Evolutionary conservation across 2,888 invertebrate species (phyloP).

Genomic region (Lochmaea capreae): DNA sequence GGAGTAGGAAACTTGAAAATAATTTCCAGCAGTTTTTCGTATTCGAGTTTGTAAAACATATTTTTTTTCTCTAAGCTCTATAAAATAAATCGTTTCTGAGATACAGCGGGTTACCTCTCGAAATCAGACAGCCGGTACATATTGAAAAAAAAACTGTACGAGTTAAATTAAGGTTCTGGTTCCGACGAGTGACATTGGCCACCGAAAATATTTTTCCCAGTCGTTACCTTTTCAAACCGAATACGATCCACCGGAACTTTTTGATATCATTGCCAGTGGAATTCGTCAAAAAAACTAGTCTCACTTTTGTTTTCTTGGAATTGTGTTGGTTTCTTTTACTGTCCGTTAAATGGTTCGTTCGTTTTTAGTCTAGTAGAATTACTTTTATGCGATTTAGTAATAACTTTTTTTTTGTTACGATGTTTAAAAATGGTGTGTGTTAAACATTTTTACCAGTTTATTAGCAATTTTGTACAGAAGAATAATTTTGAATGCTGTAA

Average conservation of each 20-base stretch:
- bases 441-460: no score
- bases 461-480: no score
- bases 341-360: background rate
- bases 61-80: no score
- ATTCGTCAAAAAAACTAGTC: slow-evolving; percentile 18
- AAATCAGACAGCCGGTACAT: no score
- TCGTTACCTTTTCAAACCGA: background rate
- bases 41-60: no score
- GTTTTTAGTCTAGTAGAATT: slow-evolving; percentile 1
- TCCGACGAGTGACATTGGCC: background rate
- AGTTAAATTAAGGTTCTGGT: background rate
- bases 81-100: no score
- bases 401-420: no score
- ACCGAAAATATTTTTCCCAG: background rate
- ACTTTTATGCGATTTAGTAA: background rate
- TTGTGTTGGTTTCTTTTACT: background rate
- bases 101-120: no score
- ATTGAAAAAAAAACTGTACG: background rate
- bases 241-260: slow-evolving; percentile 1
- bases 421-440: no score
- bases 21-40: no score
- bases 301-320: slow-evolving; percentile 22
- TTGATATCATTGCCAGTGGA: background rate
- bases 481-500: no score
- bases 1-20: no score